Evolutionary conservation across 2,888 invertebrate genomes (phyloP).

Genomic region (Xanthorhoe designata): DNA sequence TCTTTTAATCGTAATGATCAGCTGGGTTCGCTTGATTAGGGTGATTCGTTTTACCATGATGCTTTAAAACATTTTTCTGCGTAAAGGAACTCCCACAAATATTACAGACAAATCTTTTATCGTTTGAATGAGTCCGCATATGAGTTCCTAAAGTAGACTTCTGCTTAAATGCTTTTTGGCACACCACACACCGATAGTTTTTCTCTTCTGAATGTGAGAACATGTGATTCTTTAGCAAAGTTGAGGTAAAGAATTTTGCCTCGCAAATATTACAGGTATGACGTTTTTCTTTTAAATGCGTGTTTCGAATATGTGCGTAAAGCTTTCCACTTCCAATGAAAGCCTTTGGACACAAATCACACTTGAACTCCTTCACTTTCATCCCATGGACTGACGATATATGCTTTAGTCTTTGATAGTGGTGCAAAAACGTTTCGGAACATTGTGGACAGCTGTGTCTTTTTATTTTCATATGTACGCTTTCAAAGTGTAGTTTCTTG

Average conservation of each 20-base stretch:
- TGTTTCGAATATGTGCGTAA: constrained; percentile 59
- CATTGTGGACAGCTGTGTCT: constrained; percentile 76
- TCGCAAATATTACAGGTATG: constrained; percentile 15
- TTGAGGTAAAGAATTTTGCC: constrained; percentile 10
- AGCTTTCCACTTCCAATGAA: constrained; percentile 46
- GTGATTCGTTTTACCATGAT: not conserved
- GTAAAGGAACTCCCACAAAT: constrained; percentile 64
- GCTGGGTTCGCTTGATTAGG: not conserved
- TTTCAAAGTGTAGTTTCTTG: constrained; percentile 78
- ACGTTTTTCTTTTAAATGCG: constrained; percentile 34
- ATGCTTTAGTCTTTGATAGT: constrained; percentile 77
- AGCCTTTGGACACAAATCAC: constrained; percentile 70
- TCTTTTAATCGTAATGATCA: not conserved
- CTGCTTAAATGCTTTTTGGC: constrained; percentile 53
- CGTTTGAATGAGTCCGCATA: constrained; percentile 31
- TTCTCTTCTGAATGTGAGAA: constrained; percentile 62
- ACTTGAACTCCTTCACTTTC: constrained; percentile 75
- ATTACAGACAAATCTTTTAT: constrained; percentile 45
- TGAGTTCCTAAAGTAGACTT: constrained; percentile 33
- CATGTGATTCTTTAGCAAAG: constrained; percentile 39
- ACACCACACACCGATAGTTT: constrained; percentile 61
- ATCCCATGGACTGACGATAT: constrained; percentile 67
- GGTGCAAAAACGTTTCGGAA: constrained; percentile 71
- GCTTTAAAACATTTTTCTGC: constrained; percentile 38
- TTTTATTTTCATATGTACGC: constrained; percentile 76